Evolutionary conservation across 2,113 vertebrate genomes (phyloP).

Genomic region (Pelmatolapia mariae): DNA sequence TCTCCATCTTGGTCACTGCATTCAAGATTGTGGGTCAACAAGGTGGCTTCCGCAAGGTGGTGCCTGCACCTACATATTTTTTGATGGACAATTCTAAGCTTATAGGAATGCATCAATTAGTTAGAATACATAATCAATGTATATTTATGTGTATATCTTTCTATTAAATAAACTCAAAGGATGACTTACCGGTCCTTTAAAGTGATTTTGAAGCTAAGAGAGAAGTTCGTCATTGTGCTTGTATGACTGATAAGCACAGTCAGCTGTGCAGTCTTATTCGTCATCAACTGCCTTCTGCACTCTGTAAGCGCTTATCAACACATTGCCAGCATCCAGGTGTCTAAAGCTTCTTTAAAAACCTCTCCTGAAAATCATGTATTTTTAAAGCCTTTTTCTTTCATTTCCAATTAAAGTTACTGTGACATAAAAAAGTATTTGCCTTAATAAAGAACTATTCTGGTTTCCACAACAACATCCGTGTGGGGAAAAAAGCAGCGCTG

Average conservation of each 20-base stretch:
- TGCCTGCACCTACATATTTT: background rate
- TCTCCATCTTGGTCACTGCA: background rate
- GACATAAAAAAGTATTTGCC: background rate
- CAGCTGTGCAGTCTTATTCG: background rate
- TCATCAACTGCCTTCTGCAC: background rate
- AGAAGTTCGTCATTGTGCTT: background rate
- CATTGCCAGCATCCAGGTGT: background rate
- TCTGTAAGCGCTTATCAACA: background rate
- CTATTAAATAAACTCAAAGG: background rate
- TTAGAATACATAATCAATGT: accelerated
- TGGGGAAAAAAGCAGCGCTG: background rate
- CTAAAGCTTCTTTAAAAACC: background rate
- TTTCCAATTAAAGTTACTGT: background rate
- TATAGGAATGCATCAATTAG: background rate
- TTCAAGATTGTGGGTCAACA: background rate
- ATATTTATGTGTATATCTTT: background rate
- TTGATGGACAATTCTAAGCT: background rate
- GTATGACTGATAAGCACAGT: background rate
- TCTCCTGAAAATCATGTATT: background rate
- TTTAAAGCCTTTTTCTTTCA: background rate
- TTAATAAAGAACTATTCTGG: background rate
- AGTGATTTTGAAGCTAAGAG: background rate
- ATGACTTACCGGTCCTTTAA: background rate
- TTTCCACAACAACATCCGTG: background rate
- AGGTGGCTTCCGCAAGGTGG: background rate